Evolutionary conservation across 2,113 vertebrate species (phyloP).

Genomic region (Brachypteracias leptosomus): DNA sequence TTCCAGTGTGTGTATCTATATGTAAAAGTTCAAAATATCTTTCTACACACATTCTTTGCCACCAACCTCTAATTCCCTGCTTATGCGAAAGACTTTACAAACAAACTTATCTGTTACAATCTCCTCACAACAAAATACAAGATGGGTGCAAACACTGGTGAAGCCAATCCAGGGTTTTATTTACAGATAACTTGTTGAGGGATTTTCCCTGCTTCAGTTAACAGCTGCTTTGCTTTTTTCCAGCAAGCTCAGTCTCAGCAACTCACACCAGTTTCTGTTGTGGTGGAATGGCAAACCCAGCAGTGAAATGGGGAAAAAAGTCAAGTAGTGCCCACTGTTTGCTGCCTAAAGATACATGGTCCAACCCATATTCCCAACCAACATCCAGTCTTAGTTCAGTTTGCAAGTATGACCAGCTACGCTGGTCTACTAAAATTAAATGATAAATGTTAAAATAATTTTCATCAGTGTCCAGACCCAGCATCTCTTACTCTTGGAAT

Average conservation of each 20-base stretch:
- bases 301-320: background rate
- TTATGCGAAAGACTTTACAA: background rate
- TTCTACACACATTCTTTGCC: background rate
- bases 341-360: background rate
- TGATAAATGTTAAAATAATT: background rate
- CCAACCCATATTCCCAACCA: background rate
- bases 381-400: background rate
- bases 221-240: background rate
- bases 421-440: background rate
- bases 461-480: background rate
- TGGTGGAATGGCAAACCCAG: background rate
- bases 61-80: background rate
- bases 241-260: background rate
- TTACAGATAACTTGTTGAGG: slow-evolving; percentile 6
- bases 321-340: background rate
- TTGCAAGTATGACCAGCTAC: background rate
- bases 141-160: background rate
- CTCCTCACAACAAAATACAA: background rate
- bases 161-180: background rate
- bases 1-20: background rate
- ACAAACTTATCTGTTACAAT: background rate
- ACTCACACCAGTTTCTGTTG: background rate
- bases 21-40: background rate
- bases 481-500: background rate
- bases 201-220: slow-evolving; percentile 12